Evolutionary conservation across 2,888 invertebrate species (phyloP).

Genomic region (Sinohyriopsis cumingii): DNA sequence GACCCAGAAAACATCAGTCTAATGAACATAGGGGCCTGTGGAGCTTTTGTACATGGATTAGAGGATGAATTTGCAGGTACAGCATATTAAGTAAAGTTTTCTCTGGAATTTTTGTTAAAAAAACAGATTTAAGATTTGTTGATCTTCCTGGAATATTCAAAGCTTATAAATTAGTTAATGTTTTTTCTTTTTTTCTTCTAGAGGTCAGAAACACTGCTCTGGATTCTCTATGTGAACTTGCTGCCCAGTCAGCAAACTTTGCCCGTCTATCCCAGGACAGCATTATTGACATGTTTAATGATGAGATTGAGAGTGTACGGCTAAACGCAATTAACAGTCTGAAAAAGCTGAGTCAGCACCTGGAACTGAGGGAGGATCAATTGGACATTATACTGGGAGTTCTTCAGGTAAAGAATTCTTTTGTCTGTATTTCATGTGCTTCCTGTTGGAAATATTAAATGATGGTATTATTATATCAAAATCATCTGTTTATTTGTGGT

Average conservation of each 20-base stretch:
- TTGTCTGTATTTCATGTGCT: background rate
- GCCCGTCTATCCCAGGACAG: constrained; percentile 92
- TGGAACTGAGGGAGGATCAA: constrained; percentile 94
- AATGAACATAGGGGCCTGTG: constrained; percentile 95
- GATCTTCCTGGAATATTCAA: no score
- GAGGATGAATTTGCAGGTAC: constrained; percentile 95
- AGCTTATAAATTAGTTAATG: no score
- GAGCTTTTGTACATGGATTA: constrained; percentile 97
- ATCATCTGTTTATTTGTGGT: background rate
- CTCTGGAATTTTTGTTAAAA: background rate
- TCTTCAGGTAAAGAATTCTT: constrained; percentile 78
- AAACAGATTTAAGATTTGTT: background rate
- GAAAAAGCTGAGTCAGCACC: constrained; percentile 89
- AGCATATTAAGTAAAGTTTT: background rate
- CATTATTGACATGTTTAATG: constrained; percentile 99
- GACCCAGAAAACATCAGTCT: constrained; percentile 84
- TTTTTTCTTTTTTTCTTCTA: constrained; percentile 59
- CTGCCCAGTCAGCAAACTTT: constrained; percentile 86
- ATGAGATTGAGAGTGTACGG: constrained; percentile 97
- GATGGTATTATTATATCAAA: no score
- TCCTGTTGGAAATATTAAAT: no score
- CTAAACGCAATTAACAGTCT: constrained; percentile 95
- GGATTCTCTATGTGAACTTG: constrained; percentile 91
- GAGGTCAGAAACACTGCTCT: constrained; percentile 96
- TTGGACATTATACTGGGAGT: constrained; percentile 95